Conservation (phyloP, 2,797 vertebrate genomes). For the Heteromormyrus szaboi region DNA sequence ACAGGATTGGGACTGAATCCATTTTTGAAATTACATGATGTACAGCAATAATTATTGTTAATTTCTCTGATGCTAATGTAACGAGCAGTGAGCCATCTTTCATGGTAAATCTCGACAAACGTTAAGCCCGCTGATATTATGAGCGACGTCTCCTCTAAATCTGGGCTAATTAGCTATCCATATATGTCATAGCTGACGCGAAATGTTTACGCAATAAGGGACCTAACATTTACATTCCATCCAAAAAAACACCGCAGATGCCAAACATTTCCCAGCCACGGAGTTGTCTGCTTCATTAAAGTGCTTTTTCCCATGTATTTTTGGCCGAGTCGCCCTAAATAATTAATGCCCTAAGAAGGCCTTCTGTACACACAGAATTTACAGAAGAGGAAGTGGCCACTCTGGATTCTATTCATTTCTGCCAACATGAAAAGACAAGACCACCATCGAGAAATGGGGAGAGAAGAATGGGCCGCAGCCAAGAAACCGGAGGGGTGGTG, state of each 20-base stretch:
- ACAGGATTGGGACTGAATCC: background rate
- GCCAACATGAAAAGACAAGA: background rate
- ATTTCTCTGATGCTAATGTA: background rate
- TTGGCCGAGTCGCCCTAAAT: background rate
- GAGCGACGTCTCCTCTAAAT: background rate
- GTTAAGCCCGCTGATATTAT: background rate
- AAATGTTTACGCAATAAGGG: background rate
- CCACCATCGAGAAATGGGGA: background rate
- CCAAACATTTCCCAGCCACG: background rate
- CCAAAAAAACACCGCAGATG: background rate
- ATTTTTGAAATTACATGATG: background rate
- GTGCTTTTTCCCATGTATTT: background rate
- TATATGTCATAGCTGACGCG: background rate
- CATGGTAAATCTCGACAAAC: background rate
- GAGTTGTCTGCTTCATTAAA: background rate
- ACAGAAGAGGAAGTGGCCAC: constrained; percentile 1
- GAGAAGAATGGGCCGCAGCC: background rate
- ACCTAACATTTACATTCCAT: background rate
- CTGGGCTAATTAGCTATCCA: background rate
- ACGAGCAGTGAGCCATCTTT: background rate
- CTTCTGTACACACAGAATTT: background rate
- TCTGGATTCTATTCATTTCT: background rate
- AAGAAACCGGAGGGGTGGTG: background rate
- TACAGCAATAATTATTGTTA: background rate
- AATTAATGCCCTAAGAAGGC: constrained; percentile 9